Conservation (phyloP, 2,888 invertebrate species). For the Adelphocoris suturalis region DNA sequence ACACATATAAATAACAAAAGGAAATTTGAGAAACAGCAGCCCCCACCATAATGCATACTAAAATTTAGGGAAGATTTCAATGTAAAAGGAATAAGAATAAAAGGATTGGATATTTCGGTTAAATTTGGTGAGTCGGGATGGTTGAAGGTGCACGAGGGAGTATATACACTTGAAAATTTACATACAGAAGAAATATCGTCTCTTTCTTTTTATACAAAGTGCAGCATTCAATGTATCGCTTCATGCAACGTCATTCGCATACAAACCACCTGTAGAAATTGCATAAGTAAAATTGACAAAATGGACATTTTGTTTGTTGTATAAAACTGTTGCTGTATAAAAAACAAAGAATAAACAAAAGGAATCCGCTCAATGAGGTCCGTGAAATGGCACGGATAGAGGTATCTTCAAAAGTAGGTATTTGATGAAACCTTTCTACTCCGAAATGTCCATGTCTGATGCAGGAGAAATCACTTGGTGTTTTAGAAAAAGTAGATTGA, state of each 20-base stretch:
- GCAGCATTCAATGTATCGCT: conserved; percentile 44
- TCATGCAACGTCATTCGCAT: conserved; percentile 52
- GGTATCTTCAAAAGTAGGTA: no score
- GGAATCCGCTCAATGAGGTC: no score
- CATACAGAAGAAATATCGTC: conserved; percentile 24
- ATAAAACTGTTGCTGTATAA: not conserved
- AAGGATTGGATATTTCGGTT: not conserved
- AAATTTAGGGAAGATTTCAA: conserved; percentile 36
- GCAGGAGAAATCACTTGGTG: no score
- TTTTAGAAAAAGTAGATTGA: no score
- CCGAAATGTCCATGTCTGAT: no score
- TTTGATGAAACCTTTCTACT: no score
- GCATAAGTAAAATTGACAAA: conserved; percentile 5
- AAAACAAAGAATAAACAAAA: no score
- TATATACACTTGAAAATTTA: conserved; percentile 42
- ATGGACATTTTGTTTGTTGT: not conserved
- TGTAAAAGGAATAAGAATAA: not conserved
- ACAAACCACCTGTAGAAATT: conserved; percentile 43
- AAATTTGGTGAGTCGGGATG: not conserved
- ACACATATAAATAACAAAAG: conserved; percentile 69
- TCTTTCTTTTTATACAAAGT: conserved; percentile 41
- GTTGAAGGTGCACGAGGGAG: not conserved
- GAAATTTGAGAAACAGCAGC: conserved; percentile 74
- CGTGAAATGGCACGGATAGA: no score
- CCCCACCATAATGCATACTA: conserved; percentile 72